phyloP scores from a whole-genome alignment of 2,888 invertebrate genomes.

The Salticus scenicus region DNA sequence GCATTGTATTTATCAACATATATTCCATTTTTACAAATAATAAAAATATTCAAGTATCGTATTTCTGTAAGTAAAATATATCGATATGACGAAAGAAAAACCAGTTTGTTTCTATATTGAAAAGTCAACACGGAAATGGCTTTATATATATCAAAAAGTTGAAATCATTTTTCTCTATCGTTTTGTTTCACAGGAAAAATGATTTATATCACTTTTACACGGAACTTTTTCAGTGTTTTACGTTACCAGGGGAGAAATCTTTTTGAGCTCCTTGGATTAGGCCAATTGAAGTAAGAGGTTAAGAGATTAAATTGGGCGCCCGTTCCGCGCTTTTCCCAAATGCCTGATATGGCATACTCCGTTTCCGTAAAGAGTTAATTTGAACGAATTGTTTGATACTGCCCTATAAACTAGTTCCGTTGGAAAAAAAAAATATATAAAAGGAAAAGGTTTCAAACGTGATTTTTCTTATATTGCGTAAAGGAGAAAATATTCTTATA shows the following conservation, averaged over 20 bases:
- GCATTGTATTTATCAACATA: no score
- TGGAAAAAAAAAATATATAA: background rate
- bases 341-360: slow-evolving; percentile 16
- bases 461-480: background rate
- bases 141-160: no score
- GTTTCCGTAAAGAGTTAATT: slow-evolving; percentile 66
- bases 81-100: no score
- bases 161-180: no score
- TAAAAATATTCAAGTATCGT: no score
- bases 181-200: no score
- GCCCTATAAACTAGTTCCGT: slow-evolving; percentile 32
- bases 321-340: slow-evolving; percentile 16
- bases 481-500: background rate
- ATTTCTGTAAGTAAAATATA: no score
- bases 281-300: slow-evolving; percentile 64
- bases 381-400: slow-evolving; percentile 62
- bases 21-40: no score
- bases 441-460: background rate
- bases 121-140: no score
- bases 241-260: background rate
- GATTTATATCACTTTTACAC: background rate
- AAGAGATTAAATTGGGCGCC: slow-evolving; percentile 58
- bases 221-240: background rate
- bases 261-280: slow-evolving; percentile 22
- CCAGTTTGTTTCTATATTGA: no score